Percentiles rank a stretch among this genome's conserved stretches.
phyloP scores from a whole-genome alignment of 2,888 invertebrate genomes.

The Ochlodes sylvanus region DNA sequence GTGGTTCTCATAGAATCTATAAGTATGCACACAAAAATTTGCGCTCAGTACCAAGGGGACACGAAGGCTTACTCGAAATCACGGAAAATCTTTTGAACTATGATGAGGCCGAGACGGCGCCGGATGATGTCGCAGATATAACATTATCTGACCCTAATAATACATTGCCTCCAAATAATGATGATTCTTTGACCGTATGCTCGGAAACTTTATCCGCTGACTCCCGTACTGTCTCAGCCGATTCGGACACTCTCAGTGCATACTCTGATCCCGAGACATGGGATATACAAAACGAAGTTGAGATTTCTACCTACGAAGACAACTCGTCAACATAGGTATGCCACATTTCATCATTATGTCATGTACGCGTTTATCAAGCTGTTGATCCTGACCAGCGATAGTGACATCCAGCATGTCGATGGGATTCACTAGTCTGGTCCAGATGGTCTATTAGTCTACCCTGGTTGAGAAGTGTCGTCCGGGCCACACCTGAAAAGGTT shows the following conservation, averaged over 20 bases:
- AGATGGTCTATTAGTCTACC: background rate
- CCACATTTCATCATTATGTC: background rate
- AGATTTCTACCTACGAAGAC: slow-evolving; percentile 1
- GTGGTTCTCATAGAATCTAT: slow-evolving; percentile 10
- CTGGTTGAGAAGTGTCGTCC: slow-evolving; percentile 10
- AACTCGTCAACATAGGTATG: slow-evolving; percentile 3
- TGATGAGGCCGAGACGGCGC: slow-evolving; percentile 14
- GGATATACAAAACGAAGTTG: background rate
- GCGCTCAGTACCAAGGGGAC: background rate
- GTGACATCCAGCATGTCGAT: slow-evolving; percentile 7
- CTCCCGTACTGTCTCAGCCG: slow-evolving; percentile 20
- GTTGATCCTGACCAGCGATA: background rate
- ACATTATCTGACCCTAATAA: background rate
- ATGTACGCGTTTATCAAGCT: background rate
- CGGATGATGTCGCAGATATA: background rate
- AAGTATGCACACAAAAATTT: slow-evolving; percentile 36
- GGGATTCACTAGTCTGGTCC: slow-evolving; percentile 6
- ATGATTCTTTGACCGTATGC: slow-evolving; percentile 13
- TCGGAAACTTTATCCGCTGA: slow-evolving; percentile 14
- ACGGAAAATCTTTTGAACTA: background rate
- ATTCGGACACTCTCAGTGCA: slow-evolving; percentile 25
- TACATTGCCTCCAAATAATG: background rate
- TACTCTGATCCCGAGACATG: slow-evolving; percentile 16
- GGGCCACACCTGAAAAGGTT: slow-evolving; percentile 14
- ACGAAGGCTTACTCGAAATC: background rate